Conservation (phyloP, 2,797 vertebrate genomes). For the Falco berigora region DNA sequence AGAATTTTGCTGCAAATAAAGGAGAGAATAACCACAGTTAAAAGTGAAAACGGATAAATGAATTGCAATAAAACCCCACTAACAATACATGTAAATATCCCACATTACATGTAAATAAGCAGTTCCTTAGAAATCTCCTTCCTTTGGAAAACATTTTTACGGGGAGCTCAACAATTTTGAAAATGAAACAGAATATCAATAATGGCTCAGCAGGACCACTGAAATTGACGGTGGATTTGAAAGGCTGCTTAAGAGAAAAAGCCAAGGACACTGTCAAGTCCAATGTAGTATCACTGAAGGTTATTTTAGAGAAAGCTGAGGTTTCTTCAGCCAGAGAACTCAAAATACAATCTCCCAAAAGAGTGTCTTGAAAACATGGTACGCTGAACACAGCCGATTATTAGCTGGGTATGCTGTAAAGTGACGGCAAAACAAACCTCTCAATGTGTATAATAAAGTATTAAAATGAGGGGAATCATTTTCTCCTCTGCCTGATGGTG, state of each 20-base stretch:
- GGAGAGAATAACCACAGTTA: not conserved
- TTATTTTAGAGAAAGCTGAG: not conserved
- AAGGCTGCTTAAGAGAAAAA: not conserved
- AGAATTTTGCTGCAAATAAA: slow-evolving; percentile 91
- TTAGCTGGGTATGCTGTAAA: not conserved
- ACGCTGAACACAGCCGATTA: not conserved
- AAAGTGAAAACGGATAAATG: not conserved
- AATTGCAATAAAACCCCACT: not conserved
- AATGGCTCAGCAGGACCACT: not conserved
- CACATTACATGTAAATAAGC: not conserved
- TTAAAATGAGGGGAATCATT: not conserved
- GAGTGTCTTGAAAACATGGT: not conserved
- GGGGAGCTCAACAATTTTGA: not conserved
- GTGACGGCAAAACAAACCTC: not conserved
- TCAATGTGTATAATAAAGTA: not conserved
- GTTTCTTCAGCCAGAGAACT: not conserved
- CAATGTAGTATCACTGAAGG: not conserved
- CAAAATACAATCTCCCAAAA: not conserved
- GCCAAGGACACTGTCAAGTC: not conserved
- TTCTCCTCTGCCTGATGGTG: not conserved
- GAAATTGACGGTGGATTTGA: not conserved
- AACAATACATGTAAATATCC: not conserved
- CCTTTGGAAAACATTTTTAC: not conserved
- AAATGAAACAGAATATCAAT: not conserved
- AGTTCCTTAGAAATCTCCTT: not conserved